Percentiles rank a stretch among this genome's conserved stretches.
These are phyloP conservation scores for Lycocorax pyrrhopterus DNA, from an alignment of 2,113 vertebrate genomes.

Conservation along the genomic window DNA sequence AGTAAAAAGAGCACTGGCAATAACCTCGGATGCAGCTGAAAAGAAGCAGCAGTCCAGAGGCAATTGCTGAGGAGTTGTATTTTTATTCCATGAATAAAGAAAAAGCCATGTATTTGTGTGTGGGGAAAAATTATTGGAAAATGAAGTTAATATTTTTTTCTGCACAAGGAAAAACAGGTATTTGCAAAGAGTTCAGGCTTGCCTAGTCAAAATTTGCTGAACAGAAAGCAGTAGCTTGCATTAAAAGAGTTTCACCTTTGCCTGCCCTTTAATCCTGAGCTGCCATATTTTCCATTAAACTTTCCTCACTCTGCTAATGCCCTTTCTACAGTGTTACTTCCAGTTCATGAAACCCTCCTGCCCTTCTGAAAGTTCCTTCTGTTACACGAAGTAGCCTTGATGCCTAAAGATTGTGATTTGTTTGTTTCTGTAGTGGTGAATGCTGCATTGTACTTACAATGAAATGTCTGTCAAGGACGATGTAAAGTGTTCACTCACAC, in stretches of 20 bases:
- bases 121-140: neutral
- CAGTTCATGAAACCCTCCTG: neutral
- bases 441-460: constrained; percentile 41
- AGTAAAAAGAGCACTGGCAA: neutral
- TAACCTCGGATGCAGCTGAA: neutral
- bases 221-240: neutral
- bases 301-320: neutral
- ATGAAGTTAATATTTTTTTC: neutral
- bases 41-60: neutral
- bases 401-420: neutral
- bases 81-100: neutral
- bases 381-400: neutral
- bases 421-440: constrained; percentile 1
- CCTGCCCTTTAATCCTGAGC: neutral
- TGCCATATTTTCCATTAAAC: neutral
- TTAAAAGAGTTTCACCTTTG: neutral
- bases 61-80: neutral
- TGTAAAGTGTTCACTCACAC: constrained; percentile 2
- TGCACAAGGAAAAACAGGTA: neutral
- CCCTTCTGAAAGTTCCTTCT: neutral
- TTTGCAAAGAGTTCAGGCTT: neutral
- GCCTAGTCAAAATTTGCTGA: neutral
- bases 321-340: neutral
- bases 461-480: constrained; percentile 44
- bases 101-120: neutral